phyloP scores from a whole-genome alignment of 2,113 vertebrate species.

The Origma solitaria region DNA sequence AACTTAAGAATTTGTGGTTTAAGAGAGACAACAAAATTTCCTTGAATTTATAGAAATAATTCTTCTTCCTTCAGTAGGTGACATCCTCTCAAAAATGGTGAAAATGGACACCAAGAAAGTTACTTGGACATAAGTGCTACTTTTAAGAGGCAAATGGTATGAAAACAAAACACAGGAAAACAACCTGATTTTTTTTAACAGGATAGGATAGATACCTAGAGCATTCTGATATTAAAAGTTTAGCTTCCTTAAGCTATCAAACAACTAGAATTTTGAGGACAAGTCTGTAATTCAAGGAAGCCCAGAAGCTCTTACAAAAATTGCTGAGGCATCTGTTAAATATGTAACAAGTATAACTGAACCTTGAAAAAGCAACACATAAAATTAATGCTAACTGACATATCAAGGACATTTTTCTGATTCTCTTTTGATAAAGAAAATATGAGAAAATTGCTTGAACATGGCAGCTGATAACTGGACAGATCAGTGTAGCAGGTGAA shows the following conservation, averaged over 20 bases:
- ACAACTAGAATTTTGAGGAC: neutral
- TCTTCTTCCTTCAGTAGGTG: neutral
- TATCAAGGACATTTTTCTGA: neutral
- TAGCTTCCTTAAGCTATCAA: neutral
- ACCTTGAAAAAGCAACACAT: neutral
- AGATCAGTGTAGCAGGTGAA: neutral
- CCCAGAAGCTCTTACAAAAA: neutral
- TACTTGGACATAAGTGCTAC: neutral
- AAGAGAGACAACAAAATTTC: neutral
- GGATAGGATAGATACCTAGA: neutral
- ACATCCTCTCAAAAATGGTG: neutral
- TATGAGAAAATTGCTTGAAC: neutral
- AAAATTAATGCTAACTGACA: neutral
- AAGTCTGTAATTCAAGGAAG: neutral
- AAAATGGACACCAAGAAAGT: neutral
- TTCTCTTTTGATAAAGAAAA: neutral
- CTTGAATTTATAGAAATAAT: neutral
- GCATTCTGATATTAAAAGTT: neutral
- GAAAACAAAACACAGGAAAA: neutral
- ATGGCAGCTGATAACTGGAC: neutral
- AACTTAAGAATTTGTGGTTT: neutral
- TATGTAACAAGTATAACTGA: neutral
- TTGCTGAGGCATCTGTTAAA: neutral
- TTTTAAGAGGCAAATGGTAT: neutral
- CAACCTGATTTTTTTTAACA: neutral